A percentile compares a stretch with the other conserved stretches of the same genome.
Evolutionary conservation across 2,797 vertebrate species (phyloP).

Genomic region (Cuculus canorus): DNA sequence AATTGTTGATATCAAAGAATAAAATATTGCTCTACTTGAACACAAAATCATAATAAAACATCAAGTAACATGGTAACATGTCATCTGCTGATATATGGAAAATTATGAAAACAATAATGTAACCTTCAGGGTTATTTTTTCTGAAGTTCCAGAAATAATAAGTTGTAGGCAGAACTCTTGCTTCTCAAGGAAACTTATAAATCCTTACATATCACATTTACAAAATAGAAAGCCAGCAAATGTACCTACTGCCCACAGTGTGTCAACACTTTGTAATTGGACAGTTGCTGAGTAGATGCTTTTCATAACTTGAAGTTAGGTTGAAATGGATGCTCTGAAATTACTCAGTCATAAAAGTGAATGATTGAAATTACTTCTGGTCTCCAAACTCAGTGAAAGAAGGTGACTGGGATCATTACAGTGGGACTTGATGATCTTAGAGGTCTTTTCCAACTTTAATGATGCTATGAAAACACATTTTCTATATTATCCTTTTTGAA

Average conservation of each 20-base stretch:
- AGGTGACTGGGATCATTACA: not conserved
- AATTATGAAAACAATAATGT: not conserved
- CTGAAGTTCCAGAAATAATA: not conserved
- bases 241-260: not conserved
- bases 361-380: not conserved
- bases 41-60: not conserved
- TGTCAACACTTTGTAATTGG: not conserved
- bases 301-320: constrained; percentile 13
- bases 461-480: no score
- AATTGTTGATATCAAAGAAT: not conserved
- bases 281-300: constrained; percentile 10
- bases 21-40: not conserved
- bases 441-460: no score
- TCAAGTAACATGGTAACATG: not conserved
- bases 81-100: not conserved
- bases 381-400: not conserved
- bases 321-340: constrained; percentile 22
- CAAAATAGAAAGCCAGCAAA: constrained; percentile 39
- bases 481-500: not conserved
- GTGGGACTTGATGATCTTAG: no score
- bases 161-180: not conserved
- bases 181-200: not conserved
- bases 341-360: constrained; percentile 20
- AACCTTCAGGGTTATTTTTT: not conserved
- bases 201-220: not conserved